Conservation (phyloP, 1,140 invertebrate species). For the Temnothorax curvispinosus region DNA sequence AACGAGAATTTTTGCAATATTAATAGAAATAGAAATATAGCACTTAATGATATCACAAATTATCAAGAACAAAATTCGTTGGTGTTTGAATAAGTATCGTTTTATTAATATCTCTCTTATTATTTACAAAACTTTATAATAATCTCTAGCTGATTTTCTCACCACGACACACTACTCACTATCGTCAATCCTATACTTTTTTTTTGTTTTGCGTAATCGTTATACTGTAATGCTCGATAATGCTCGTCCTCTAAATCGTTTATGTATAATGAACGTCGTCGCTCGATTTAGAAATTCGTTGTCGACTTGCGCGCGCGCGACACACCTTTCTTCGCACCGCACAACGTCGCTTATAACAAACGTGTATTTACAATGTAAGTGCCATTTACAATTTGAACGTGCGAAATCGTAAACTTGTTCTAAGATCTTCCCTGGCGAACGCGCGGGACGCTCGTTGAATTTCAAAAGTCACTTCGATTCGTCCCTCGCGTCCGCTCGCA, state of each 20-base stretch:
- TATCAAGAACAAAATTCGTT: conserved; percentile 45
- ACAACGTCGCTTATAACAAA: conserved; percentile 36
- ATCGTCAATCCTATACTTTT: conserved; percentile 77
- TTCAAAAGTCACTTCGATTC: conserved; percentile 5
- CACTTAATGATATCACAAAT: not conserved
- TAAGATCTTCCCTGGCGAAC: conserved; percentile 49
- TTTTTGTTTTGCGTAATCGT: conserved; percentile 61
- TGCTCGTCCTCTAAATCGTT: conserved; percentile 68
- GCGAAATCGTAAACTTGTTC: conserved; percentile 34
- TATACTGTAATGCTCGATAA: conserved; percentile 70
- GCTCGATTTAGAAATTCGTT: conserved; percentile 57
- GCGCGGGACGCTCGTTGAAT: conserved; percentile 46
- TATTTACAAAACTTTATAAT: conserved; percentile 86
- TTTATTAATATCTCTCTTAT: conserved; percentile 85
- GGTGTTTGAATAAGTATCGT: conserved; percentile 82
- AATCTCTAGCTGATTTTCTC: conserved; percentile 83
- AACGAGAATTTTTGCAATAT: not conserved
- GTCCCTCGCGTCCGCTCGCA: not conserved
- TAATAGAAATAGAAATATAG: too few relatives aligned
- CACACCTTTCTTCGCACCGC: conserved; percentile 1
- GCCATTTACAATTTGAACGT: conserved; percentile 40
- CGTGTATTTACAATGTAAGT: conserved; percentile 67
- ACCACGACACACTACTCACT: conserved; percentile 81
- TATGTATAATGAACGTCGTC: conserved; percentile 62
- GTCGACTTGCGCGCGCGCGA: conserved; percentile 13